phyloP scores from a whole-genome alignment of 2,797 vertebrate species.

The Clarias fuscus region DNA sequence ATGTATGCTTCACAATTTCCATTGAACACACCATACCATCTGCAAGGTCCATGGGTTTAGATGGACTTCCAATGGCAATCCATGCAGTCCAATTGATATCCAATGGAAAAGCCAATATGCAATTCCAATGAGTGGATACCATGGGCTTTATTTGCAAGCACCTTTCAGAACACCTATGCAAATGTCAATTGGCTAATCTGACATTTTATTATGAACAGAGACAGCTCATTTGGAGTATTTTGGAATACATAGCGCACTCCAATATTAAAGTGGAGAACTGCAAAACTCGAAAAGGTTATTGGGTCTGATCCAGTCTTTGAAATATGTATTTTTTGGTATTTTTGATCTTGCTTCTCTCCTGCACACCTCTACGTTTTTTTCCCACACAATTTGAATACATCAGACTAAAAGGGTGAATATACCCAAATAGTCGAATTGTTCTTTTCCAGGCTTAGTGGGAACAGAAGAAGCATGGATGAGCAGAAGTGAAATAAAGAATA shows the following conservation, averaged over 20 bases:
- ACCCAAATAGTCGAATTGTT: neutral
- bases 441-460: slow-evolving; percentile 8
- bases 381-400: neutral
- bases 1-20: neutral
- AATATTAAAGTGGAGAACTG: neutral
- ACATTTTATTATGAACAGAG: neutral
- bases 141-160: neutral
- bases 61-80: neutral
- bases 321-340: slow-evolving; percentile 13
- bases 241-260: neutral
- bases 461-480: neutral
- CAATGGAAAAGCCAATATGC: neutral
- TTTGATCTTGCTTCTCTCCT: neutral
- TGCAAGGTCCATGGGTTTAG: neutral
- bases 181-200: neutral
- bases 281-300: neutral
- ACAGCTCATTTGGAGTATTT: neutral
- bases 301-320: neutral
- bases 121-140: neutral
- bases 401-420: neutral
- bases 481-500: slow-evolving; percentile 22
- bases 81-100: neutral
- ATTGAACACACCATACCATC: neutral
- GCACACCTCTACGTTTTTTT: neutral
- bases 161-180: neutral